phyloP scores from a whole-genome alignment of 2,797 vertebrate genomes.

The Chelon labrosus region DNA sequence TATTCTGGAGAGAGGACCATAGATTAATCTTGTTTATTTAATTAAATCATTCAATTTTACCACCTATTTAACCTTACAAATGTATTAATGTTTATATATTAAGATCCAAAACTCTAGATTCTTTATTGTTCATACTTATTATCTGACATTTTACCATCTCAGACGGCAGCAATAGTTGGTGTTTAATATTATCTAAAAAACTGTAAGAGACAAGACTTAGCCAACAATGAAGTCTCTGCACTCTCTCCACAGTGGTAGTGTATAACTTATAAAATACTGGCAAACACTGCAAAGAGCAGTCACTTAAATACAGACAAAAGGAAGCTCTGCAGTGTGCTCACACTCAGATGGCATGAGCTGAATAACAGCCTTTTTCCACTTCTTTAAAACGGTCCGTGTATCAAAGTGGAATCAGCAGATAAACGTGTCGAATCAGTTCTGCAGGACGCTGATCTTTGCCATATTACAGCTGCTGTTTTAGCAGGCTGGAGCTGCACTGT shows the following conservation, averaged over 20 bases:
- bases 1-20: too few relatives aligned
- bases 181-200: too few relatives aligned
- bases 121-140: too few relatives aligned
- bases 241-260: too few relatives aligned
- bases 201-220: too few relatives aligned
- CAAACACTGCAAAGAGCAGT: background rate
- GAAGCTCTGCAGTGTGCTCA: conserved; percentile 5
- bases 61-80: background rate
- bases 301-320: background rate
- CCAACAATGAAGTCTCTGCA: too few relatives aligned
- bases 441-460: conserved; percentile 72
- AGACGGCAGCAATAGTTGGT: too few relatives aligned
- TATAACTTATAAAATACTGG: background rate
- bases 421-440: conserved; percentile 67
- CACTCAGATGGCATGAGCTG: conserved; percentile 13
- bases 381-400: conserved; percentile 9
- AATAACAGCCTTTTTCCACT: conserved; percentile 3
- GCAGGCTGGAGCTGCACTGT: conserved; percentile 66
- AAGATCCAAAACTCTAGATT: background rate
- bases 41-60: background rate
- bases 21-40: background rate
- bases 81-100: background rate
- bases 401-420: conserved; percentile 61
- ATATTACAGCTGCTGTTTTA: conserved; percentile 72
- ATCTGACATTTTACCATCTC: too few relatives aligned